Evolutionary conservation across 92 coral and sea anemone genomes (phyloP), one percentile per base, ranked within the genome.

Genomic region (Phenganax marumi): DNA sequence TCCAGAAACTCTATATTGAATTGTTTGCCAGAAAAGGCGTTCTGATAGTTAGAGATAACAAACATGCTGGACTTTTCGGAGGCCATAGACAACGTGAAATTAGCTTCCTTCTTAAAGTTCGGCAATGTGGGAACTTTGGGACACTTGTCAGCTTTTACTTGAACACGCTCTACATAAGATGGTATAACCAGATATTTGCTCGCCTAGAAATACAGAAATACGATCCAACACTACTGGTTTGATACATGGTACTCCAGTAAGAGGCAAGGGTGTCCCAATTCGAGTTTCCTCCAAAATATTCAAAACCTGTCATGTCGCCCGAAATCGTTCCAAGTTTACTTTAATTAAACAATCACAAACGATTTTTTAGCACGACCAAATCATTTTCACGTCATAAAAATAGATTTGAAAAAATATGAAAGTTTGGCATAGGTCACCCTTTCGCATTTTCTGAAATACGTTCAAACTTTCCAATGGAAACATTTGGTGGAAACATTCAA

Each of bases 101-200:
- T 91, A 7, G 73, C 87, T 74, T 94, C 92, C 64, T 94, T 97
- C 62, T 87, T 88, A 57, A 94, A 71, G 74, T 89, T 84, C 26
- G 90, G 86, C 70, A 80, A 60, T 65, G 88, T 23, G 25, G 91
- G 88, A 9, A 85, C 7, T 16, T 48, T 61, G 10, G 93, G 79
- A 73, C 98, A 94, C 50, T 90, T 86, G 21, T 83, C 84, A 7
- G 97, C 90, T 75, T 77, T 89, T 2, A 92, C 89, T 50, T 70
- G 90, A 10, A 94, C 90, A 18, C 83, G 73, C 33, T 87, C 86
- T 55, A 94, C 89, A 47, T 93, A 57, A 1, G 91, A 89, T 18
- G 98, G 98, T n/a, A 90, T 89, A 26, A 84, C 95, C 18, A 81
- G 52, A 61, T 92, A 92, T 10, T 68, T 71, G 14, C 95, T 89